phyloP scores from a whole-genome alignment of 1,140 invertebrate genomes.

The Cylas formicarius region DNA sequence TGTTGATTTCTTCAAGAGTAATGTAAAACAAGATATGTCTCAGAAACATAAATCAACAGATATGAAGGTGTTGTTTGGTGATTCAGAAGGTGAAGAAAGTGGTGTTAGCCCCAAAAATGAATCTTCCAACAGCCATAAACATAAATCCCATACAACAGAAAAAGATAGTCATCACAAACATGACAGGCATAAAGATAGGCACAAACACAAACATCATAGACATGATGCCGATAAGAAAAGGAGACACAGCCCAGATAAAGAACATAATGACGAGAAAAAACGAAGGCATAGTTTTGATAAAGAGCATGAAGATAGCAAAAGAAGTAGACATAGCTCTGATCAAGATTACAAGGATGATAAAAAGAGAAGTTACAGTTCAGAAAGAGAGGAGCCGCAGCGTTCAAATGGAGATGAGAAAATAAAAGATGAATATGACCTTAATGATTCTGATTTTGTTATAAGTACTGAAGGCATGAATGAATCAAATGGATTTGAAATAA shows the following conservation, averaged over 20 bases:
- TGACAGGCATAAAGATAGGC: conserved; percentile 9
- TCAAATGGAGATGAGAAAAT: conserved; percentile 19
- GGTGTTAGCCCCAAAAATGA: conserved; percentile 14
- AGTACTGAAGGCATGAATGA: neutral
- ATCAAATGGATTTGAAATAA: too few species aligned
- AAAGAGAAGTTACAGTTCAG: conserved; percentile 18
- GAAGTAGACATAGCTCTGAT: conserved; percentile 13
- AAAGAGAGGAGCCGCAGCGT: conserved; percentile 30
- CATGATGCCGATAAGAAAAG: conserved; percentile 7
- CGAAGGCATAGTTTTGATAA: conserved; percentile 12
- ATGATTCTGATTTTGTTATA: neutral
- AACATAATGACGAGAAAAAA: conserved; percentile 15
- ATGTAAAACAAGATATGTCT: conserved; percentile 8
- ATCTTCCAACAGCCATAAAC: conserved; percentile 4
- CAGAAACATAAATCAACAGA: too few species aligned
- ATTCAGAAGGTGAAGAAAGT: neutral
- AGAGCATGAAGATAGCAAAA: conserved; percentile 19
- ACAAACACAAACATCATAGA: conserved; percentile 4
- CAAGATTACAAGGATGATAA: conserved; percentile 16
- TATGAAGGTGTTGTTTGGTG: conserved; percentile 18
- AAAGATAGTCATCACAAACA: conserved; percentile 14
- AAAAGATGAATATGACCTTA: conserved; percentile 16
- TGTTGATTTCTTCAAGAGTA: conserved; percentile 16
- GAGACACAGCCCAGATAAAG: conserved; percentile 11
- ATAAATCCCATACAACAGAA: conserved; percentile 8